Percentiles rank a stretch among this genome's conserved stretches.
Conservation (phyloP, 2,888 invertebrate species). For the Agrenia bidenticulata region DNA sequence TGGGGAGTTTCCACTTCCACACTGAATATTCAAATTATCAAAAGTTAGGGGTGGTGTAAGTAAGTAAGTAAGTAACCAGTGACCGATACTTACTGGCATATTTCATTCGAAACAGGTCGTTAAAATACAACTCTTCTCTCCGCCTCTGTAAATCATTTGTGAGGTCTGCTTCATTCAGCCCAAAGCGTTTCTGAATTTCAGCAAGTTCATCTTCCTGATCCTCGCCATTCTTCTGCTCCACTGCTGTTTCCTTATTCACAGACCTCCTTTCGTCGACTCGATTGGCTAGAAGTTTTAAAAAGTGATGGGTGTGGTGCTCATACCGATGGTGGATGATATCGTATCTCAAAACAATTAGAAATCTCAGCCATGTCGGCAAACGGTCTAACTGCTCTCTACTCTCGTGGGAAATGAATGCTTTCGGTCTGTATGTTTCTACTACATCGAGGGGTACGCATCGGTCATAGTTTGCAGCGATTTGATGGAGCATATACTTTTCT, state of each 20-base stretch:
- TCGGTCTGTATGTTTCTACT: constrained; percentile 24
- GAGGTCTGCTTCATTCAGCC: neutral
- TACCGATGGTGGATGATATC: constrained; percentile 33
- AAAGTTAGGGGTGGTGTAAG: too few species aligned
- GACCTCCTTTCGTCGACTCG: neutral
- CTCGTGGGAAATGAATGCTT: constrained; percentile 11
- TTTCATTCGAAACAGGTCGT: constrained; percentile 2
- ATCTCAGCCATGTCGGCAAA: constrained; percentile 44
- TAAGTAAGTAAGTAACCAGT: too few species aligned
- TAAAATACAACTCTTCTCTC: neutral
- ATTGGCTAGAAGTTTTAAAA: constrained; percentile 22
- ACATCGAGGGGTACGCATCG: constrained; percentile 35
- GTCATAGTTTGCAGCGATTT: constrained; percentile 39
- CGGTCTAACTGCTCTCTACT: constrained; percentile 32
- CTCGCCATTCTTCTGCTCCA: neutral
- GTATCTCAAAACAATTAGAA: constrained; percentile 31
- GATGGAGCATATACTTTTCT: constrained; percentile 30
- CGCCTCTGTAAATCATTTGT: neutral
- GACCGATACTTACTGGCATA: constrained; percentile 1
- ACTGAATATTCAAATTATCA: constrained; percentile 2
- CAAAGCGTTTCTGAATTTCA: neutral
- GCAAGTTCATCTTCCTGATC: neutral
- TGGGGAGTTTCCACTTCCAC: constrained; percentile 31
- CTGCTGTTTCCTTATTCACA: neutral
- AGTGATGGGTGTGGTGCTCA: constrained; percentile 25